Evolutionary conservation across 2,888 invertebrate species (phyloP), one percentile per base, ranked within the genome.

Genomic region (Halictus quadricinctus): DNA sequence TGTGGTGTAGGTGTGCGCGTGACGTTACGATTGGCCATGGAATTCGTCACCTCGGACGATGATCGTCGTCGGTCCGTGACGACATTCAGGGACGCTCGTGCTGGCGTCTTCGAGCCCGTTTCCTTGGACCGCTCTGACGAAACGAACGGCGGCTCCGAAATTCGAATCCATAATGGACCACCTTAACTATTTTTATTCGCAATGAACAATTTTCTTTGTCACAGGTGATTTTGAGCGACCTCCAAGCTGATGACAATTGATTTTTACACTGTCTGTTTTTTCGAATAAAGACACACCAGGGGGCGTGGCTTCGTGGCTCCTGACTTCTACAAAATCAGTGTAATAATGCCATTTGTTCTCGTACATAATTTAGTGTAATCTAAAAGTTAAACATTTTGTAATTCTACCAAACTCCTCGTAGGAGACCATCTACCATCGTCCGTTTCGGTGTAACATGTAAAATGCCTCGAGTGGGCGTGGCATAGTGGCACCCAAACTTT

Each of bases 11-110:
- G 72, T 79, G 72, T 82, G 41, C 29, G 66, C 36, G 66, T 36
- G 21, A 66, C 66, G 36, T 66, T 66, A 75, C 81, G 82, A 75
- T 72, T 75, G 81, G n/a, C 77, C 81, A 50, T 85, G 88, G 88
- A 88, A 88, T 88, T 86, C 84, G 86, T 88, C 88, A 69, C 80
- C 78, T 74, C 77, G 69, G 48, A 76, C 48, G 72, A 77, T 36
- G 21, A 66, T 69, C 77, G 29, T 54, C 41, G 54, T 54, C 54
- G 70, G 15, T 43, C 54, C 74, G 74, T 69, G 21, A 41, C 41
- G 46, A 72, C 75, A 70, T 74, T 79, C 80, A 80, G 21, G 29
- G 66, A 76, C 60, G n/a, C 25, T 10, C 8, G 43, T 21, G 43
- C 13, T 36, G 21, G 25, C 50, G 18, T 36, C 50, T 73, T 36